Evolutionary conservation across 2,888 invertebrate species (phyloP).

Genomic region (Caenorhabditis sp.): DNA sequence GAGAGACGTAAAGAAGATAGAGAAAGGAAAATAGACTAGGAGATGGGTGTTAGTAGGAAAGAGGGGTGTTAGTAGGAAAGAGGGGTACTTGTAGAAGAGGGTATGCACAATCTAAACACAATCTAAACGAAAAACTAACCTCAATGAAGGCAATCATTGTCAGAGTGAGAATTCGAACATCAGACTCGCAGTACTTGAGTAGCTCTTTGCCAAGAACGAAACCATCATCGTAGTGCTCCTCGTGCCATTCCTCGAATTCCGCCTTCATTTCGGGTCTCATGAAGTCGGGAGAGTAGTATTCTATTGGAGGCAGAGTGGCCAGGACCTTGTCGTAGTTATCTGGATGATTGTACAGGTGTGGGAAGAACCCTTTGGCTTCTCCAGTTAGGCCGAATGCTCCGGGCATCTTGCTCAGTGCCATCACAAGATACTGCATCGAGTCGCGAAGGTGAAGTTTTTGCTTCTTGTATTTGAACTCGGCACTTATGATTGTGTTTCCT

Average conservation of each 20-base stretch:
- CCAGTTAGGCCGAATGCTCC: conserved; percentile 2
- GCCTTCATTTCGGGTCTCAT: background rate
- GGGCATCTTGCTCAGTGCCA: too few relatives aligned
- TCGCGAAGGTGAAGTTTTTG: too few relatives aligned
- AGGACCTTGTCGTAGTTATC: conserved; percentile 6
- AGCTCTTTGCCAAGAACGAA: conserved; percentile 12
- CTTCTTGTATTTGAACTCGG: background rate
- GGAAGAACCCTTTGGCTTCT: conserved; percentile 6
- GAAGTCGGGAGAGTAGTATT: background rate
- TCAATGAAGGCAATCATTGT: background rate
- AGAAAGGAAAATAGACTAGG: too few relatives aligned
- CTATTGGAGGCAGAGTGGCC: background rate
- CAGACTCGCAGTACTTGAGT: conserved; percentile 1
- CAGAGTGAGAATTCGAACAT: conserved; percentile 11
- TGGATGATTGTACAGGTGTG: conserved; percentile 17
- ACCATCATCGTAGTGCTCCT: background rate
- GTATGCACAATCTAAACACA: too few relatives aligned
- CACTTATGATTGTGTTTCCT: background rate
- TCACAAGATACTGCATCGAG: too few relatives aligned
- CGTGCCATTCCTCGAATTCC: conserved; percentile 18
- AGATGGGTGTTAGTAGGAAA: too few relatives aligned
- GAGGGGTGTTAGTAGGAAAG: too few relatives aligned
- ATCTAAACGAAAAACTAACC: background rate
- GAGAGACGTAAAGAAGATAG: too few relatives aligned
- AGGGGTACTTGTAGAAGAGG: too few relatives aligned